A percentile compares a stretch with the other conserved stretches of the same genome.
Conservation (phyloP, 2,888 invertebrate species). For the Synergus laeviventris region DNA sequence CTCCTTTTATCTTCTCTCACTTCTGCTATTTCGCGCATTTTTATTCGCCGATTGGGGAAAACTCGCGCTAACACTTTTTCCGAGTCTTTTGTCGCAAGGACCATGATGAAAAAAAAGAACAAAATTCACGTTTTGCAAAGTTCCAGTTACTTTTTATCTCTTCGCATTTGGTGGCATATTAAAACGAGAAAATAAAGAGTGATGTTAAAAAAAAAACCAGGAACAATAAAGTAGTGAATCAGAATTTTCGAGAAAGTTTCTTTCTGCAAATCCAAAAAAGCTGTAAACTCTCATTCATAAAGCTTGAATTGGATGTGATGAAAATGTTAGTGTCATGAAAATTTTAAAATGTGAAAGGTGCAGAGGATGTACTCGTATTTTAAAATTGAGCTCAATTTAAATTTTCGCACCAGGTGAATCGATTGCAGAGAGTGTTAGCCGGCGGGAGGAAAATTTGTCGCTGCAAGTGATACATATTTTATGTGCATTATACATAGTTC, state of each 20-base stretch:
- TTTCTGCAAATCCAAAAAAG: slow-evolving; percentile 9
- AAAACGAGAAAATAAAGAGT: slow-evolving; percentile 29
- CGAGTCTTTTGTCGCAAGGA: slow-evolving; percentile 32
- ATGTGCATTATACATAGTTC: background rate
- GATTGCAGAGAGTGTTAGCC: background rate
- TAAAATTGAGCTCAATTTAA: background rate
- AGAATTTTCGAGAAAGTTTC: slow-evolving; percentile 14
- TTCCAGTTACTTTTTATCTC: slow-evolving; percentile 28
- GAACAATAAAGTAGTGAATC: slow-evolving; percentile 18
- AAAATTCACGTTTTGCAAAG: slow-evolving; percentile 15
- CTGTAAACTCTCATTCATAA: slow-evolving; percentile 2
- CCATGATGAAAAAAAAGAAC: background rate
- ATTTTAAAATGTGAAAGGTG: too few relatives aligned
- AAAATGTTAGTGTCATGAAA: too few relatives aligned
- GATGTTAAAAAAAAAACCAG: background rate
- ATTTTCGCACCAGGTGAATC: background rate
- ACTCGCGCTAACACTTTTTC: slow-evolving; percentile 32
- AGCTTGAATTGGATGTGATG: too few relatives aligned
- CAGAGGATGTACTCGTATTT: background rate
- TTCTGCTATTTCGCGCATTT: background rate
- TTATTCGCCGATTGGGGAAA: slow-evolving; percentile 32
- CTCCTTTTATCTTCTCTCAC: background rate
- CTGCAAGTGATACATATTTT: background rate
- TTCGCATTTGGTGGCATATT: slow-evolving; percentile 29
- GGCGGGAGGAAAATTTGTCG: slow-evolving; percentile 3